Base-by-base conservation (phyloP, 2,888 invertebrate genomes). In the Mesodorylaimus sp. region DNA sequence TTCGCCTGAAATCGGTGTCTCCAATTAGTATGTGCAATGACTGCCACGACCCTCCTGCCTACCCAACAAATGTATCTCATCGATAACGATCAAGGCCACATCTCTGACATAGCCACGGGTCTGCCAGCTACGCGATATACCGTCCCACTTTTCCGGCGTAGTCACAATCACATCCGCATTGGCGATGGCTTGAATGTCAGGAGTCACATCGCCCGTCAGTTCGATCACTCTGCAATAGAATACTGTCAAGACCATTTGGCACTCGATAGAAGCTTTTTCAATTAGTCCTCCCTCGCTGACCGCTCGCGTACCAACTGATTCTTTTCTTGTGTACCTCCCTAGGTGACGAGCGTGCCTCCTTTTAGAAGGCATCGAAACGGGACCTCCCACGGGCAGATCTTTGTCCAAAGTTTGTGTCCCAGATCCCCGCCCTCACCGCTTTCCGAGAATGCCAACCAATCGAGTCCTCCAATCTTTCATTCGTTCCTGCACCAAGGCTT, bases 81-180 rank as follows among this genome's bases (percentile, higher is more conserved):
- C 97, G 56, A 99, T 93, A 28, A 97, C 64, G 3, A 73, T 63
- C 26, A 74, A 62, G 3, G 66, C 66, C 16, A 65, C 65, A 32
- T 61, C 52, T 24, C 58, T 53, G 0, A 99, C 95, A 63, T 95
- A 99, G 67, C 80, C 81, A 58, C 97, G 76, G 0, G 87, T 91
- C 65, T 93, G 89, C 95, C 95, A 99, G 54, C 87, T 88, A 52
- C 95, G 77, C 70, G 89, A 91, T 62, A 99, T 86, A 48, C 95
- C 95, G 69, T 99, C 97, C 97, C 97, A 99, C 68, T 99, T 99
- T 70, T 99, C 97, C 0, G 97, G 97, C 0, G 97, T 99, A 0
- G 97, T 97, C 24, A 99, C 88, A 57, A 99, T 95, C 1, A 99
- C 79, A 66, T 85, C 81, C 0, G 91, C 81, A 47, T 71, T 76